Base-by-base conservation (phyloP, 2,113 vertebrate genomes). In the Cyphotilapia sp. region DNA sequence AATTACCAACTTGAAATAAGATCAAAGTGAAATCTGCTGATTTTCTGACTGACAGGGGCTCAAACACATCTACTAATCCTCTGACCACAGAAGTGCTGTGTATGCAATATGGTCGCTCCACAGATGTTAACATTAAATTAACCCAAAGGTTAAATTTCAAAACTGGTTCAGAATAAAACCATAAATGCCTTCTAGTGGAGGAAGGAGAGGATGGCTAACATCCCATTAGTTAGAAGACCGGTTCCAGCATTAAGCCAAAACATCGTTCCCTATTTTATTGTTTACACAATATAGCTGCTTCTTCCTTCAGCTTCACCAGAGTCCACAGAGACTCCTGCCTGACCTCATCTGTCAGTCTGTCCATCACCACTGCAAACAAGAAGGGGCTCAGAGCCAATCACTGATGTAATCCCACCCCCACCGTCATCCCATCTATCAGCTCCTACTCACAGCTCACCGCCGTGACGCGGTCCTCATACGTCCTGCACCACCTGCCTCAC, bases 301-400 rank as follows among this genome's bases (percentile, higher is more conserved):
- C 57, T 17, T 61, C 57, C 57, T 61, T 10, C 29, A 0, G 16
- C 29, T 6, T 63, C 29, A 63, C 27, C 16, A 0, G 16, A 66
- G 0, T 66, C 63, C 19, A 8, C 63, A 40, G 1, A 69, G 33
- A 69, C 63, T 22, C 63, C 33, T 1, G 11, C 33, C 63, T 69
- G 33, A 13, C 33, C 63, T 69, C 33, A 38, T 69, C 63, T 69
- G 33, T 0, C 63, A 69, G 63, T 22, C 63, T 69, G 19, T 38
- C 61, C 33, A 69, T 69, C 63, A 22, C 16, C 31, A 19, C 59
- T 33, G 16, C 19, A 69, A 69, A 69, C 63, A 40, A 38, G 10
- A 40, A 69, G 11, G 33, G 63, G 33, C 33, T 69, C 33, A 69
- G 63, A 69, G 63, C 33, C 10, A 22, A 69, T 69, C 33, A n/a